Evolutionary conservation across 1,140 invertebrate genomes (phyloP).

Genomic region (Globodera rostochiensis): DNA sequence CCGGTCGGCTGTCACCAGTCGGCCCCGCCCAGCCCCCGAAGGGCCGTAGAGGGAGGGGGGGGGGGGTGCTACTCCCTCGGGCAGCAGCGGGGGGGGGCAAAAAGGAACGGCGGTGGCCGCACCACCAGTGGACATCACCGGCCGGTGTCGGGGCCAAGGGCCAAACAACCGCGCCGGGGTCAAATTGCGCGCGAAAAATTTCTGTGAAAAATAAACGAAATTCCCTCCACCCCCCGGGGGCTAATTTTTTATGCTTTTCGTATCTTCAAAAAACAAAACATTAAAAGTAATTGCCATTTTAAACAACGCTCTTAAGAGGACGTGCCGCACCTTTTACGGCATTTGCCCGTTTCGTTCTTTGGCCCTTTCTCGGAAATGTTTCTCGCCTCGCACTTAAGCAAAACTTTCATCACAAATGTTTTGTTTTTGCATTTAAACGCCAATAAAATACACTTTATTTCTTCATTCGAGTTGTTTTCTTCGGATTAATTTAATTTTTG

Average conservation of each 20-base stretch:
- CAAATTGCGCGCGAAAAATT: not conserved
- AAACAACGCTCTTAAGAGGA: no score
- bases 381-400: no score
- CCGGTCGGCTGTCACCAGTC: slow-evolving; percentile 10
- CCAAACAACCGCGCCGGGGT: not conserved
- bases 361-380: slow-evolving; percentile 15
- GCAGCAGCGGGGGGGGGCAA: not conserved
- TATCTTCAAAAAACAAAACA: no score
- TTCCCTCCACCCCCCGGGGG: no score
- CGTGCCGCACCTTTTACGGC: not conserved
- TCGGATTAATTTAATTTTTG: not conserved
- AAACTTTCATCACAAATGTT: no score
- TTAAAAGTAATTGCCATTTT: not conserved
- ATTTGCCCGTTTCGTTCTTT: not conserved
- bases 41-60: not conserved
- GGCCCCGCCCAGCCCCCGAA: not conserved
- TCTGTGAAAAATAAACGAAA: not conserved
- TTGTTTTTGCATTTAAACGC: slow-evolving; percentile 7
- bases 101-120: not conserved
- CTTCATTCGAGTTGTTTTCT: not conserved
- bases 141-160: not conserved
- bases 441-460: not conserved
- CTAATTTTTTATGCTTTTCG: no score
- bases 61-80: no score
- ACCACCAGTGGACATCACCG: not conserved